Evolutionary conservation across 1,140 invertebrate genomes (phyloP).

Genomic region (Nomia melanderi): DNA sequence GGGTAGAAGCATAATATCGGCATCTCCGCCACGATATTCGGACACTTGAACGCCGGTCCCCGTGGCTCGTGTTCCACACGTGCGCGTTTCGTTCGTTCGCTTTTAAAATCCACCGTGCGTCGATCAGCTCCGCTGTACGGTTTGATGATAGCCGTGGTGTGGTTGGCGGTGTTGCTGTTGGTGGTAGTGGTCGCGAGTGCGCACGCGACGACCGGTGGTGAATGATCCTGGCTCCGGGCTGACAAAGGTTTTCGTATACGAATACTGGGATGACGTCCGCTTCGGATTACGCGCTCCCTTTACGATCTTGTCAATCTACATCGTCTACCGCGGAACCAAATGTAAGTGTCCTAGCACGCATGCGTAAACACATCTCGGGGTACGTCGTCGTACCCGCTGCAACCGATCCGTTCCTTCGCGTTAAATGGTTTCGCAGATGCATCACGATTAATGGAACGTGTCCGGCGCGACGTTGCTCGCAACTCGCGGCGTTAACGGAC

Average conservation of each 20-base stretch:
- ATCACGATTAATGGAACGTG: no score
- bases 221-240: slow-evolving; percentile 65
- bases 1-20: slow-evolving; percentile 42
- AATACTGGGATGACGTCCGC: slow-evolving; percentile 69
- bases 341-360: slow-evolving; percentile 58
- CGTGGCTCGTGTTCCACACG: slow-evolving; percentile 20
- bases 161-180: slow-evolving; percentile 34
- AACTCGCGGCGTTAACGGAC: not conserved
- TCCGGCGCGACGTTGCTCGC: no score
- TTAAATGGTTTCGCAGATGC: no score
- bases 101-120: not conserved
- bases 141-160: slow-evolving; percentile 5
- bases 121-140: slow-evolving; percentile 8
- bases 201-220: slow-evolving; percentile 61
- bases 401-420: no score
- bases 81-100: not conserved
- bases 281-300: slow-evolving; percentile 69
- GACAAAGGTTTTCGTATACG: slow-evolving; percentile 61
- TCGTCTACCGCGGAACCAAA: slow-evolving; percentile 71
- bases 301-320: slow-evolving; percentile 65
- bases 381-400: no score
- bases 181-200: slow-evolving; percentile 62
- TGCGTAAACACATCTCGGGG: not conserved
- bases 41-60: slow-evolving; percentile 48
- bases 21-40: slow-evolving; percentile 56